Percentiles rank a stretch among this genome's conserved stretches.
phyloP scores from a whole-genome alignment of 2,113 vertebrate species.

The Myocastor coypus region DNA sequence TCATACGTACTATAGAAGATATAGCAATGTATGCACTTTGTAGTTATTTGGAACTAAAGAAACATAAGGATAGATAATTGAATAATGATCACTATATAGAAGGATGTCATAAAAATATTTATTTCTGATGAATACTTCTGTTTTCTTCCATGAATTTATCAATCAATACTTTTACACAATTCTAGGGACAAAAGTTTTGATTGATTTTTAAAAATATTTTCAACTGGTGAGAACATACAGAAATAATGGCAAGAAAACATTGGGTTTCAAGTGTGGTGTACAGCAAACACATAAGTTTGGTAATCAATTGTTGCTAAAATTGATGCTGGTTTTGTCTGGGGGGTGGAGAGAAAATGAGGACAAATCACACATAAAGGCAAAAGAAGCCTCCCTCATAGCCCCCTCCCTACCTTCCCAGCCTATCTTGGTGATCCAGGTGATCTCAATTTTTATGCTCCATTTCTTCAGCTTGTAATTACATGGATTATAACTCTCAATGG shows the following conservation, averaged over 20 bases:
- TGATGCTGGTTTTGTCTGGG: neutral
- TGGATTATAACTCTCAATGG: conserved; percentile 63
- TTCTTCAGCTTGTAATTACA: conserved; percentile 69
- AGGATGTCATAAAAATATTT: neutral
- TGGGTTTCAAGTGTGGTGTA: neutral
- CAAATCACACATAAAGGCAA: fast-evolving
- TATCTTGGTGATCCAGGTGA: conserved; percentile 2
- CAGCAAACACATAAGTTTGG: neutral
- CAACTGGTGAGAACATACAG: neutral
- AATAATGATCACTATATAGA: neutral
- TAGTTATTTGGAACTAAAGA: neutral
- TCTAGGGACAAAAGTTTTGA: neutral
- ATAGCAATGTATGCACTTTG: neutral
- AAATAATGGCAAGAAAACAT: neutral
- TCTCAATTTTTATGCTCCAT: conserved; percentile 61
- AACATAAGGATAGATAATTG: neutral
- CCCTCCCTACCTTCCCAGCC: neutral
- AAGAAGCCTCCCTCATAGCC: too few relatives aligned
- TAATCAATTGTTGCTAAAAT: neutral
- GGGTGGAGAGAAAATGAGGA: neutral
- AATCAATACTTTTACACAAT: neutral
- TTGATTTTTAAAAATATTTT: conserved; percentile 20
- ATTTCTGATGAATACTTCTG: neutral
- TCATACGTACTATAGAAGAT: neutral
- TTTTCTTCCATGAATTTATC: neutral